Percentiles rank a stretch among this genome's conserved stretches.
These are phyloP conservation scores for Wiebesia pumilae DNA, from an alignment of 1,140 invertebrate genomes.

Conservation along the genomic window DNA sequence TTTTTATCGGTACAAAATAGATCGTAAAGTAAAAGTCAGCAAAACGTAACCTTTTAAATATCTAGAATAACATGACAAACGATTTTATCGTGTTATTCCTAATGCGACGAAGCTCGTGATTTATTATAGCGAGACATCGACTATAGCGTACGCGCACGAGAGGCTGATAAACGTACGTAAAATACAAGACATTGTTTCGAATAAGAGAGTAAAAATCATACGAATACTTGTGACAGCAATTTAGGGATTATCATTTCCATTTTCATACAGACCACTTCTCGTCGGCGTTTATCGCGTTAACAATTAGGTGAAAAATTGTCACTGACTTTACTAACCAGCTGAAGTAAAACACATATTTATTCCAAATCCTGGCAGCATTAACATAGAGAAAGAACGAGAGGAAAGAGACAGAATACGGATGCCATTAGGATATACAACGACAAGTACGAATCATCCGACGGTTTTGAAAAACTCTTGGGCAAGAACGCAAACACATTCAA, in stretches of 20 bases:
- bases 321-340: background rate
- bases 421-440: background rate
- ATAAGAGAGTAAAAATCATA: background rate
- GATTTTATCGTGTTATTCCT: background rate
- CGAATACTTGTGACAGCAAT: background rate
- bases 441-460: background rate
- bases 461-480: background rate
- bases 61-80: background rate
- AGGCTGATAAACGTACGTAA: background rate
- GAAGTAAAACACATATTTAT: background rate
- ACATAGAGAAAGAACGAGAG: background rate
- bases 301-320: background rate
- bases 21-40: background rate
- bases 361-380: background rate
- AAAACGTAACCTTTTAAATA: background rate
- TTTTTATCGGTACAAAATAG: too few species aligned
- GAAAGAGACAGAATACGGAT: background rate
- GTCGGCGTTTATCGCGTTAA: background rate
- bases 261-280: too few species aligned
- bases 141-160: background rate
- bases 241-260: background rate
- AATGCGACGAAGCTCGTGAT: conserved; percentile 13
- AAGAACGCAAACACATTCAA: background rate
- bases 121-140: conserved; percentile 20
- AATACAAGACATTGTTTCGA: background rate